These are phyloP conservation scores for Plebejus anna DNA, from an alignment of 2,888 invertebrate genomes.

Conservation along the genomic window DNA sequence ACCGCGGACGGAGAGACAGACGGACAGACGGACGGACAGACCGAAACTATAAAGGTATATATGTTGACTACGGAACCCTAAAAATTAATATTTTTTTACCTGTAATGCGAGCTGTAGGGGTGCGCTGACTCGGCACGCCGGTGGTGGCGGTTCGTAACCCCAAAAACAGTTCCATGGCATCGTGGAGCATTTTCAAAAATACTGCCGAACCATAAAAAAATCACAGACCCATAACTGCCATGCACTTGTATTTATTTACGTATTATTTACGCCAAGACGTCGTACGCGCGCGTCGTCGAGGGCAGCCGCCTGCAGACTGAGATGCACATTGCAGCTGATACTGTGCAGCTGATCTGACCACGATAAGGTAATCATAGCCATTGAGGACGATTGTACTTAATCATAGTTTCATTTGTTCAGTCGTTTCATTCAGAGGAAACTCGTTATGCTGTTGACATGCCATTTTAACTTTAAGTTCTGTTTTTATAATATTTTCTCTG, in stretches of 20 bases:
- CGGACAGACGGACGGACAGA: too few relatives aligned
- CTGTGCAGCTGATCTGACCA: constrained; percentile 48
- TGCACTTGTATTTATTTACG: constrained; percentile 11
- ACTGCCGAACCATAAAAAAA: constrained; percentile 22
- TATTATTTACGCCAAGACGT: constrained; percentile 31
- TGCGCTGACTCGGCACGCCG: constrained; percentile 66
- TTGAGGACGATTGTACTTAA: constrained; percentile 9
- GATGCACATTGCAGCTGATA: constrained; percentile 41
- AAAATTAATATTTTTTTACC: constrained; percentile 49
- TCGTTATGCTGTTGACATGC: not conserved
- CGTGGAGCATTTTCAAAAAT: constrained; percentile 48
- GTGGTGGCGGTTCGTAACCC: constrained; percentile 70
- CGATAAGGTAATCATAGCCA: constrained; percentile 35
- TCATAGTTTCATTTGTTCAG: constrained; percentile 14
- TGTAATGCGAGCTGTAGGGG: constrained; percentile 63
- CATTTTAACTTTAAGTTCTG: not conserved
- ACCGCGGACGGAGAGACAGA: too few relatives aligned
- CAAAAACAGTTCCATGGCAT: constrained; percentile 77
- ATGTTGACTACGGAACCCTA: too few relatives aligned
- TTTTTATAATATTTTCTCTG: not conserved
- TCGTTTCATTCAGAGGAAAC: constrained; percentile 2
- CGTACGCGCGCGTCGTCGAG: constrained; percentile 47
- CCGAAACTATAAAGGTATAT: too few relatives aligned
- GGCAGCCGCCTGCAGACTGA: constrained; percentile 56
- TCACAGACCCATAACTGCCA: not conserved